Evolutionary conservation across 2,113 vertebrate species (phyloP), one percentile per base, ranked within the genome.

Genomic region (Vombatus ursinus): DNA sequence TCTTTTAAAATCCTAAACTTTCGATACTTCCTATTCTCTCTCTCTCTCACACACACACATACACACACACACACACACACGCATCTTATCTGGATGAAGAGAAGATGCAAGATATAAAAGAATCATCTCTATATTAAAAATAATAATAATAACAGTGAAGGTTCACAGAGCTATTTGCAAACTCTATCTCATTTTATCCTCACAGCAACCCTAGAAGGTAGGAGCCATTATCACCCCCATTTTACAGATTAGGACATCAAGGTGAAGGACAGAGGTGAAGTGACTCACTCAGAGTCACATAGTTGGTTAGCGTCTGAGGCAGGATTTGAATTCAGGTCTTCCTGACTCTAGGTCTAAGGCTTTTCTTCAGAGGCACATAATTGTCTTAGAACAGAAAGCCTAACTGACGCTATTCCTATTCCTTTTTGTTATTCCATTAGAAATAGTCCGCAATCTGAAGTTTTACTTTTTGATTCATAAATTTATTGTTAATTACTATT

Each of bases 401-500:
- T 44, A 91, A 8, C 84, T 51, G 2, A 91, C 0, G 53, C 31
- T 94, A 90, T 48, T 96, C 89, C 95, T 96, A 52, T 3, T 89
- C 8, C 51, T 22, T 37, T 94, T 90, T 93, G 84, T 84, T 24
- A 28, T 97, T 89, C 44, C n/a, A 90, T 93, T 23, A 92, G 91
- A 94, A 90, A 68, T 2, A 50, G 1, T 61, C 95, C 84, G 23
- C 92, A 49, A 52, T 9, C 3, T 44, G 19, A 44, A 84, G 68
- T 44, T 61, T 48, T 50, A 91, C 90, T 90, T 90, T 92, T 91
- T 92, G 1, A 84, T 84, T 84, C 24, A 54, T 91, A 92, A 68
- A 31, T 7, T 2, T 92, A 48, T 93, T 93, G 48, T 5, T 47
- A 26, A 93, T n/a, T 57, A 92, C 61, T 94, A 96, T 95, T 95